A percentile compares a stretch with the other conserved stretches of the same genome.
Evolutionary conservation across 2,797 vertebrate genomes (phyloP).

Genomic region (Eulemur mongoz): DNA sequence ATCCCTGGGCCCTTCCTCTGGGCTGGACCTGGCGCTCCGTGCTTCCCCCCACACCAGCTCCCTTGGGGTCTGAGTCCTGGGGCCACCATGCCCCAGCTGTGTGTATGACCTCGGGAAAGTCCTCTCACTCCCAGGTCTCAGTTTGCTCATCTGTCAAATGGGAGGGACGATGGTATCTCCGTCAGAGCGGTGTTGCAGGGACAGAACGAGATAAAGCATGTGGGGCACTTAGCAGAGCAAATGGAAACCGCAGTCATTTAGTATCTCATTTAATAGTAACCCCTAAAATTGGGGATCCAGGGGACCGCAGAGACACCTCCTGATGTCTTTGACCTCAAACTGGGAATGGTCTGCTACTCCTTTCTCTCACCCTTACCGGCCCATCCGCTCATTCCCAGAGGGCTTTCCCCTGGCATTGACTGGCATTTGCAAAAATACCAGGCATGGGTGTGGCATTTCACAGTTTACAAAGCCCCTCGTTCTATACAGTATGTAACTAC

Average conservation of each 20-base stretch:
- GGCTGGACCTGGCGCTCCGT: accelerated
- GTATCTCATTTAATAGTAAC: background rate
- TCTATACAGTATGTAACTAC: accelerated
- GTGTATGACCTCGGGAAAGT: background rate
- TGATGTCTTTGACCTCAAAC: background rate
- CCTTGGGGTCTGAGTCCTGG: background rate
- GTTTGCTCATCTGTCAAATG: background rate
- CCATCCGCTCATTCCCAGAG: accelerated
- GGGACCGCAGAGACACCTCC: background rate
- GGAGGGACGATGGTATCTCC: accelerated
- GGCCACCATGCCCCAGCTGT: background rate
- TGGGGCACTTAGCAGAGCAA: no score
- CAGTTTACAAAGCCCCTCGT: background rate
- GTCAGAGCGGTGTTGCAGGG: accelerated
- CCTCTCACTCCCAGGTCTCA: background rate
- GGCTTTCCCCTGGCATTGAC: background rate
- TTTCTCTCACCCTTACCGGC: background rate
- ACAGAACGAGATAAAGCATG: background rate
- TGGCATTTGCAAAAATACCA: background rate
- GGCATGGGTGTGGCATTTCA: accelerated
- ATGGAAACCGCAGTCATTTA: no score
- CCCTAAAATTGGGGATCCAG: background rate
- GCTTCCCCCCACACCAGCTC: background rate
- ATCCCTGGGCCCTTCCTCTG: background rate
- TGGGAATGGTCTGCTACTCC: accelerated